Conservation (phyloP, 2,797 vertebrate genomes). For the Danio albolineatus region DNA sequence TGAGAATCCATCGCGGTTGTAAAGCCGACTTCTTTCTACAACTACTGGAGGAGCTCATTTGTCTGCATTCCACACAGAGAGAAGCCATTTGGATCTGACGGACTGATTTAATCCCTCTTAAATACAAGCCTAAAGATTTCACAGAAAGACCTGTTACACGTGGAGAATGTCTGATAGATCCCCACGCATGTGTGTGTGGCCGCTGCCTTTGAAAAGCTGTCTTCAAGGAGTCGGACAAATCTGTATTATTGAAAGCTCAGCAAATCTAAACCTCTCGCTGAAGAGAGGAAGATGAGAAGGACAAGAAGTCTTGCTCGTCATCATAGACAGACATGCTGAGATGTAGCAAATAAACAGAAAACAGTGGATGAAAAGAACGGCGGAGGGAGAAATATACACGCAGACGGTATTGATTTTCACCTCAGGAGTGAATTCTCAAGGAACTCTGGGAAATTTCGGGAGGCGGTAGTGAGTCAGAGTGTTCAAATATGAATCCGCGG, state of each 20-base stretch:
- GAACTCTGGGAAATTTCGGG: conserved; percentile 28
- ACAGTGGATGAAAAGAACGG: background rate
- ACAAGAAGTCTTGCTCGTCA: conserved; percentile 14
- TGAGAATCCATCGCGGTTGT: conserved; percentile 1
- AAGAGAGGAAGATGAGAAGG: conserved; percentile 36
- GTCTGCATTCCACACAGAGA: conserved; percentile 34
- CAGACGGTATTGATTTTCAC: conserved; percentile 40
- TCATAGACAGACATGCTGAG: conserved; percentile 13
- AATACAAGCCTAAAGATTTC: conserved; percentile 39
- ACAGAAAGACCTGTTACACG: conserved; percentile 42
- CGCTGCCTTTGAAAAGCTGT: conserved; percentile 46
- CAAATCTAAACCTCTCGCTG: conserved; percentile 48
- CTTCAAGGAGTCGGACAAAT: conserved; percentile 55
- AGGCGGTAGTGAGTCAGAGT: conserved; percentile 31
- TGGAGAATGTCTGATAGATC: conserved; percentile 38
- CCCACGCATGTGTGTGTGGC: conserved; percentile 31
- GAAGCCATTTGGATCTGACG: conserved; percentile 38
- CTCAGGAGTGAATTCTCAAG: conserved; percentile 17
- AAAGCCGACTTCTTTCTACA: conserved; percentile 3
- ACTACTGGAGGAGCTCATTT: conserved; percentile 47
- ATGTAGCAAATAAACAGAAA: conserved; percentile 27
- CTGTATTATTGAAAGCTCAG: conserved; percentile 61
- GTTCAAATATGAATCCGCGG: conserved; percentile 5
- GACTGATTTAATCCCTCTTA: conserved; percentile 46
- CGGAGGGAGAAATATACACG: conserved; percentile 4